Evolutionary conservation across 2,113 vertebrate genomes (phyloP).

Genomic region (Ariopsis seemanni): DNA sequence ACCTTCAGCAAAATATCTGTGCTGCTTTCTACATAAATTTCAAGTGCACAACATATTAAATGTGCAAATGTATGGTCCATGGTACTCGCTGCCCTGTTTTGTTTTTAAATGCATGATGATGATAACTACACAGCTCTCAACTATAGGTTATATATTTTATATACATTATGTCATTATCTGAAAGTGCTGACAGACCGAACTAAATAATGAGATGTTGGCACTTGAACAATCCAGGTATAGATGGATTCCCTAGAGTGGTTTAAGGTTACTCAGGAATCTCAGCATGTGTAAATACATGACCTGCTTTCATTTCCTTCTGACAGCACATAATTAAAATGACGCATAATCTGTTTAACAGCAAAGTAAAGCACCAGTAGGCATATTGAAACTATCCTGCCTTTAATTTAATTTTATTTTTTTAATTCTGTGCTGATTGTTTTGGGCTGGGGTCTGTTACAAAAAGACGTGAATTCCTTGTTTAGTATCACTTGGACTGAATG

Average conservation of each 20-base stretch:
- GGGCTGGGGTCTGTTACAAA: neutral
- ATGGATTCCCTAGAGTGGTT: constrained; percentile 25
- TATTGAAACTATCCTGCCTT: neutral
- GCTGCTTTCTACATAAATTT: constrained; percentile 20
- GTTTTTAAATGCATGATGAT: neutral
- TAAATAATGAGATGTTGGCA: constrained; percentile 10
- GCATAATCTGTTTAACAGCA: constrained; percentile 12
- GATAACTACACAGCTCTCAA: constrained; percentile 1
- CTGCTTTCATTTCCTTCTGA: constrained; percentile 29
- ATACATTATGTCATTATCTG: constrained; percentile 1
- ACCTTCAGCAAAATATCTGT: neutral
- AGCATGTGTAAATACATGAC: constrained; percentile 25
- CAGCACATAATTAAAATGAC: constrained; percentile 34
- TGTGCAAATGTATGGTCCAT: neutral
- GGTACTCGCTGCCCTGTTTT: neutral
- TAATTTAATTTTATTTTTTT: neutral
- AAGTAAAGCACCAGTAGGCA: neutral
- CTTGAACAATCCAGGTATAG: neutral
- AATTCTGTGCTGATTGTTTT: neutral
- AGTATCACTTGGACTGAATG: neutral
- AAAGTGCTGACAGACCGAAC: constrained; percentile 6
- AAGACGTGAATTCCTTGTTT: neutral
- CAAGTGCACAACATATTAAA: neutral
- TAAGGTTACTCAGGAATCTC: constrained; percentile 24
- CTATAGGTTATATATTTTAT: constrained; percentile 5